Evolutionary conservation across 2,113 vertebrate species (phyloP).

Genomic region (Microtus pennsylvanicus): DNA sequence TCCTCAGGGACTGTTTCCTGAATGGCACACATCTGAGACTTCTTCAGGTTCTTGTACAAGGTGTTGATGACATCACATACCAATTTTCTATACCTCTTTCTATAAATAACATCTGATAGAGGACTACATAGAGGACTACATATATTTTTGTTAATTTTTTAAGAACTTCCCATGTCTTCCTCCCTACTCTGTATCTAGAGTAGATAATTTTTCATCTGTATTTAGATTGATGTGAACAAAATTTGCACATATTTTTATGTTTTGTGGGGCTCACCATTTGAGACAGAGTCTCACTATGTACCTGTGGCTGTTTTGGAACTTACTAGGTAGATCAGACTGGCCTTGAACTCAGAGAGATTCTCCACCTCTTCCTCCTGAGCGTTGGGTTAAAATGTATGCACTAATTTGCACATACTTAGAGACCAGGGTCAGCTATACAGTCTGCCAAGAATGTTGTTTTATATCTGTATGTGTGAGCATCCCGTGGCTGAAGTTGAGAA

Average conservation of each 20-base stretch:
- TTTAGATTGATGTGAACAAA: not conserved
- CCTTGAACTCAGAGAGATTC: not conserved
- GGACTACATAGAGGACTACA: constrained; percentile 18
- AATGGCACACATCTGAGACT: not conserved
- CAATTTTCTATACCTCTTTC: not conserved
- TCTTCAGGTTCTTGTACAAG: not conserved
- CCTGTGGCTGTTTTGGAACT: not conserved
- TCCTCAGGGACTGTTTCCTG: not conserved
- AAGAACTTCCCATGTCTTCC: not conserved
- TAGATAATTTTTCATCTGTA: constrained; percentile 18
- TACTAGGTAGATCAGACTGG: not conserved
- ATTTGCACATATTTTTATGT: not conserved
- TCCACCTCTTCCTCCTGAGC: not conserved
- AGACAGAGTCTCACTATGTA: not conserved
- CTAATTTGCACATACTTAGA: constrained; percentile 3
- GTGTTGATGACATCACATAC: not conserved
- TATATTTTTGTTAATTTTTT: not conserved
- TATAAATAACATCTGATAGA: not conserved
- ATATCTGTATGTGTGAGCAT: not conserved
- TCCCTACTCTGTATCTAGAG: not conserved
- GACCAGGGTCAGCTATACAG: not conserved
- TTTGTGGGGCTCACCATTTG: not conserved
- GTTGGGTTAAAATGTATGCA: not conserved
- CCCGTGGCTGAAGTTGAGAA: not conserved
- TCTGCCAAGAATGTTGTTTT: not conserved